Evolutionary conservation across 2,113 vertebrate species (phyloP).

Genomic region (Mungos mungo): DNA sequence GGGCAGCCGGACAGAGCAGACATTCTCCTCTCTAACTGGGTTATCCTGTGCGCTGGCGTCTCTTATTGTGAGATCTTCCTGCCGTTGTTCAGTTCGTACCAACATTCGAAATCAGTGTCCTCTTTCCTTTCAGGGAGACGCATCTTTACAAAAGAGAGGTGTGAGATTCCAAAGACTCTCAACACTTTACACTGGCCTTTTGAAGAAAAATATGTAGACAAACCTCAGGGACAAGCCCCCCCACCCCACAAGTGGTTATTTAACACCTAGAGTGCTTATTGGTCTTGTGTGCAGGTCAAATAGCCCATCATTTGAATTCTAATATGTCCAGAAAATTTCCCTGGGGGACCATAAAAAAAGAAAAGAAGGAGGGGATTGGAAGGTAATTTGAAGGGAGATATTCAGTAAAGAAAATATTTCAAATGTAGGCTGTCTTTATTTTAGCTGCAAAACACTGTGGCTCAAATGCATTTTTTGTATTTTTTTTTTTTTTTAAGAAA

Average conservation of each 20-base stretch:
- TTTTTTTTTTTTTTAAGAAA: background rate
- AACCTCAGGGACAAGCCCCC: background rate
- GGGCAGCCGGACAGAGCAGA: background rate
- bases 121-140: background rate
- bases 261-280: background rate
- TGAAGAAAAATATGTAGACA: background rate
- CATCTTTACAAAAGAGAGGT: background rate
- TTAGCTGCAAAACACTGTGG: background rate
- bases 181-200: slow-evolving; percentile 33
- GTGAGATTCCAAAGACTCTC: background rate
- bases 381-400: slow-evolving; percentile 13
- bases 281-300: background rate
- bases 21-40: slow-evolving; percentile 33
- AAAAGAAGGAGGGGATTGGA: background rate
- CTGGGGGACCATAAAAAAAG: background rate
- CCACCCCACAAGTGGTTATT: background rate
- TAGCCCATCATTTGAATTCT: background rate
- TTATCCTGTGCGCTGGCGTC: background rate
- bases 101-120: background rate
- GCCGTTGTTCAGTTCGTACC: background rate
- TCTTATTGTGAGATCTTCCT: background rate
- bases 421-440: background rate
- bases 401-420: background rate
- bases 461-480: background rate
- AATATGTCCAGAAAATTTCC: background rate